Base-by-base conservation (phyloP, 1,140 invertebrate genomes). In the Eriosoma lanigerum region DNA sequence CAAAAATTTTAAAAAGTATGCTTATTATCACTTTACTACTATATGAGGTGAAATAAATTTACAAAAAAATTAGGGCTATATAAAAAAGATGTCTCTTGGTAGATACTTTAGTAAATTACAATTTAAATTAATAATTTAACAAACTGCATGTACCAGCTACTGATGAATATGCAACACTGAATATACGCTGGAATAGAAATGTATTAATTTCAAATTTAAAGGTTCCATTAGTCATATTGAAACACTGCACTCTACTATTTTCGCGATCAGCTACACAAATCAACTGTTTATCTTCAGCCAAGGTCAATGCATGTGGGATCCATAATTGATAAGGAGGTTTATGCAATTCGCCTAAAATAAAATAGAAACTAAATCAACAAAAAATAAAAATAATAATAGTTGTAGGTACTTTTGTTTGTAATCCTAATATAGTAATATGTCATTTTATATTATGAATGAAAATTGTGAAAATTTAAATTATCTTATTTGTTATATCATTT, bases 201-300 rank as follows among this genome's bases (percentile, higher is more conserved):
- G 83, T 81, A 70, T 83, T 76, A 64, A 85, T 81, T 80, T 83
- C 72, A 72, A 82, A 81, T 44, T 81, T 21, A 83, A 91, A 92
- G 17, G 88, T 87, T 56, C 92, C 92, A 83, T 90, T 90, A 50
- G 84, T 87, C 1, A 88, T 86, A 81, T 87, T 86, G 86, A 93
- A 97, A 85, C 93, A 95, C 80, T 92, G 89, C 52, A 96, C 89
- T 83, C 96, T 89, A n/a, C 93, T 92, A 84, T 96, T 93, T 87
- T 98, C 95, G 83, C 96, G 88, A 87, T 98, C 96, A 1, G 96
- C 96, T 12, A 94, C 93, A 86, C 93, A 96, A 26, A 98, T 83
- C 26, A 92, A 86, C 50, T 91, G 89, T 72, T 89, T 86, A 38
- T 93, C 91, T 83, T 93, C 92, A 0, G 92, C 90, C 19, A 98